Evolutionary conservation across 1,140 invertebrate genomes (phyloP), one percentile per base, ranked within the genome.

Genomic region (Triops longicaudatus): DNA sequence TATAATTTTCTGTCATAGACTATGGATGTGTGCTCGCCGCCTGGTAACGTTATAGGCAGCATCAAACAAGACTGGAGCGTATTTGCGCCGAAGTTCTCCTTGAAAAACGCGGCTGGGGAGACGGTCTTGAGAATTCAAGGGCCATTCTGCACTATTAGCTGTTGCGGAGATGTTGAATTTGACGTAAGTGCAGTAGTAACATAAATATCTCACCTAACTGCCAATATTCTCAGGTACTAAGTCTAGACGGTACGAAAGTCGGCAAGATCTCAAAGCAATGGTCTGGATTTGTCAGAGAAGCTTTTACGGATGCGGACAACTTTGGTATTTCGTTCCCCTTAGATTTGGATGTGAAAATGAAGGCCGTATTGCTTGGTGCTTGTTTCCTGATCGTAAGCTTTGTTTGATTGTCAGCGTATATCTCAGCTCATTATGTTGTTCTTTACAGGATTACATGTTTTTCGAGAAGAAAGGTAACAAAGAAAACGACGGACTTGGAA

Each of bases 11-110:
- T 80, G 73, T 82, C 79, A 83, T 74, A 88, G 87, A 84, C 79
- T 81, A 88, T 93, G 86, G 91, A 92, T 81, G 90, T 93, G 9
- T 88, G 87, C 0, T 85, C 91, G 1, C 91, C 91, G 6, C 90
- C 90, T 1, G 91, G 91, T 5, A 89, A 87, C 73, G 82, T 91
- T 1, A 86, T 96, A 72, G 94, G 95, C 26, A 89, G 87, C 6
- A 88, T 97, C 9, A 88, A 91, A 78, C 93, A 98, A 86, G 89
- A 94, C 78, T 97, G 93, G 93, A 93, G 89, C 75, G 85, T 94
- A 63, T 91, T 89, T 81, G 88, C 87, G 71, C 93, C 95, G 1
- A 88, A 88, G 44, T 97, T 93, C 82, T 86, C 86, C n/a, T 88
- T 98, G 72, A 89, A 92, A 79, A 91, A 97, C 84, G 88, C 89